These are phyloP conservation scores for Epicampocera succincta DNA, from an alignment of 2,888 invertebrate genomes.

Conservation along the genomic window DNA sequence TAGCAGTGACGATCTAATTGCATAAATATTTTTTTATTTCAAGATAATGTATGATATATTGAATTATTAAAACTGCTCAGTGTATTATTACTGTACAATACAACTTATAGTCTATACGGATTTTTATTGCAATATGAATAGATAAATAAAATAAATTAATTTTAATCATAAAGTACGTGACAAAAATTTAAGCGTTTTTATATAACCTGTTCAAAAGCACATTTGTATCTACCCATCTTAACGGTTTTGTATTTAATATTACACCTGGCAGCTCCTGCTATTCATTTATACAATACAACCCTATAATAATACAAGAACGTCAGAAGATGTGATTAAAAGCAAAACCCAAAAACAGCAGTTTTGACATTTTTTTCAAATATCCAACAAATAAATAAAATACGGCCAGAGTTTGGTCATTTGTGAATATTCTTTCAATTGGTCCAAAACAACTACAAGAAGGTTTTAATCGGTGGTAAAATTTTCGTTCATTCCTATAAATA, in stretches of 20 bases:
- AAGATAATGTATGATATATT: no score
- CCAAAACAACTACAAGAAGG: constrained; percentile 17
- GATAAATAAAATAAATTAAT: no score
- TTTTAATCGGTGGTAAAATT: constrained; percentile 15
- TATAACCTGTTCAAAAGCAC: no score
- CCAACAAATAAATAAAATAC: constrained; percentile 53
- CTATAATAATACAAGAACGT: neutral
- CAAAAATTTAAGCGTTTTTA: no score
- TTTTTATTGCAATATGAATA: no score
- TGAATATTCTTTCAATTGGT: constrained; percentile 45
- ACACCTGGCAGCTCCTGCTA: neutral
- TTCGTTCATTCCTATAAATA: neutral
- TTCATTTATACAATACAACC: constrained; percentile 14
- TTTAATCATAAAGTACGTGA: no score
- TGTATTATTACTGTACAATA: no score
- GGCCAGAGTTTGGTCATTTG: constrained; percentile 54
- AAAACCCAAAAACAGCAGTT: neutral
- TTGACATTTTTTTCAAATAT: constrained; percentile 44
- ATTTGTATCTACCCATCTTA: neutral
- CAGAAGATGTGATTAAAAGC: neutral
- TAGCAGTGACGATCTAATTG: no score
- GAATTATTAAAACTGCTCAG: no score
- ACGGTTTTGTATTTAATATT: neutral
- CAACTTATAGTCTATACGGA: no score
- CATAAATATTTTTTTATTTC: no score